Conservation (phyloP, 2,888 invertebrate species). For the Chrysina gloriosa region DNA sequence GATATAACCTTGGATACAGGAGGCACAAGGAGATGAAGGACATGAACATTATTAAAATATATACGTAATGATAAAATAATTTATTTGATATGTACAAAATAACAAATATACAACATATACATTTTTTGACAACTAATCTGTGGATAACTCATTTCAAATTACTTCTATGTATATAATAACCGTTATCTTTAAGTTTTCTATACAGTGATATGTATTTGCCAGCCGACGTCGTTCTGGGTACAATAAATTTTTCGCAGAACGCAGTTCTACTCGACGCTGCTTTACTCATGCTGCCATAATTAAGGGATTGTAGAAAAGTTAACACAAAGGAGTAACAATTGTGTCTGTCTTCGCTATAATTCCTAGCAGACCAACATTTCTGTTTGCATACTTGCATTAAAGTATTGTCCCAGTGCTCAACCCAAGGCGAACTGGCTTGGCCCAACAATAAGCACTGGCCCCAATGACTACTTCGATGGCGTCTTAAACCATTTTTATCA, state of each 20-base stretch:
- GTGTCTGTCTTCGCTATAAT: slow-evolving; percentile 80
- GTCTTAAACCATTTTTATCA: slow-evolving; percentile 80
- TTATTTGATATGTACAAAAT: slow-evolving; percentile 31
- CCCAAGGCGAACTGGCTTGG: slow-evolving; percentile 73
- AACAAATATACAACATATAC: slow-evolving; percentile 19
- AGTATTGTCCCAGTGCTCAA: slow-evolving; percentile 77
- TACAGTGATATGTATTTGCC: slow-evolving; percentile 88
- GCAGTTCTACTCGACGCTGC: slow-evolving; percentile 75
- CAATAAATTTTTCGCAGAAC: slow-evolving; percentile 85
- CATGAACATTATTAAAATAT: background rate
- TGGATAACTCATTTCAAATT: background rate
- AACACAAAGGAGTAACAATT: slow-evolving; percentile 92
- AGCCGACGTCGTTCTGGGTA: slow-evolving; percentile 83
- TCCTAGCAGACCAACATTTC: slow-evolving; percentile 73
- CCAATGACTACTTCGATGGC: slow-evolving; percentile 70
- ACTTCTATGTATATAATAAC: slow-evolving; percentile 67
- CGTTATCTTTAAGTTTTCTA: slow-evolving; percentile 73
- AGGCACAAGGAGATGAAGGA: background rate
- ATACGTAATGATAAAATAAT: slow-evolving; percentile 15
- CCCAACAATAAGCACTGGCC: slow-evolving; percentile 78
- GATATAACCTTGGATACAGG: too few species aligned
- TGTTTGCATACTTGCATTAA: slow-evolving; percentile 73
- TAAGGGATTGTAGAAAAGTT: slow-evolving; percentile 79
- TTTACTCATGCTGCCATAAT: slow-evolving; percentile 77
- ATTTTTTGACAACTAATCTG: background rate